phyloP scores from a whole-genome alignment of 35 echinoderm and acorn worm species.

The Amphiura filiformis region DNA sequence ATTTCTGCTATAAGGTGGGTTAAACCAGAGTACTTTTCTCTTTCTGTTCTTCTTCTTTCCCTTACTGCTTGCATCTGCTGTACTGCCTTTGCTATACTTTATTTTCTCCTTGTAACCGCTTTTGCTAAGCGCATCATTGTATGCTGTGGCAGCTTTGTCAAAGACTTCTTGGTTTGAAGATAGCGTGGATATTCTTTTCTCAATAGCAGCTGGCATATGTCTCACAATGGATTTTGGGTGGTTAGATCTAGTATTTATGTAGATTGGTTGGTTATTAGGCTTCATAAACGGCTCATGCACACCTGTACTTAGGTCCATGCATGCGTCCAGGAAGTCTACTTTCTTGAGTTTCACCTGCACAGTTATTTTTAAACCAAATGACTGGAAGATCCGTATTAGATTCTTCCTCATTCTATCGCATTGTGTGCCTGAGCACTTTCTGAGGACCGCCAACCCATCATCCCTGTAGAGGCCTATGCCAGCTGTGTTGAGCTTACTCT shows the following conservation, averaged over 20 bases:
- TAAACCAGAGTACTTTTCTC: neutral
- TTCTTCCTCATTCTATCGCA: neutral
- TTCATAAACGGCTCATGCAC: neutral
- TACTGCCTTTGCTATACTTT: neutral
- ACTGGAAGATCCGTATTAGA: neutral
- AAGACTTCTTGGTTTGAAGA: neutral
- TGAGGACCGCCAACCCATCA: conserved; percentile 16
- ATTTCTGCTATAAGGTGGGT: conserved; percentile 37
- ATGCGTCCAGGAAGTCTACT: conserved; percentile 9
- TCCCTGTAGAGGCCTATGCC: conserved; percentile 15
- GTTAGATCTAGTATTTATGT: neutral
- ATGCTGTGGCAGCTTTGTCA: neutral
- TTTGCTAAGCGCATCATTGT: neutral
- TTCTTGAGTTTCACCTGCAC: neutral
- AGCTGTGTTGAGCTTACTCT: neutral
- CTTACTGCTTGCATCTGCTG: neutral
- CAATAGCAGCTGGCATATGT: neutral
- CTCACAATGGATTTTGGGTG: neutral
- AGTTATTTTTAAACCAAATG: neutral
- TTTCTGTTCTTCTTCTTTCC: neutral
- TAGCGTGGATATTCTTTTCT: neutral
- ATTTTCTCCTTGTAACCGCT: neutral
- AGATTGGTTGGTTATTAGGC: neutral
- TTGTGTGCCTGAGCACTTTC: neutral
- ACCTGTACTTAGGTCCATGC: neutral